Conservation (phyloP, 2,113 vertebrate species). For the Grammomys surdaster region DNA sequence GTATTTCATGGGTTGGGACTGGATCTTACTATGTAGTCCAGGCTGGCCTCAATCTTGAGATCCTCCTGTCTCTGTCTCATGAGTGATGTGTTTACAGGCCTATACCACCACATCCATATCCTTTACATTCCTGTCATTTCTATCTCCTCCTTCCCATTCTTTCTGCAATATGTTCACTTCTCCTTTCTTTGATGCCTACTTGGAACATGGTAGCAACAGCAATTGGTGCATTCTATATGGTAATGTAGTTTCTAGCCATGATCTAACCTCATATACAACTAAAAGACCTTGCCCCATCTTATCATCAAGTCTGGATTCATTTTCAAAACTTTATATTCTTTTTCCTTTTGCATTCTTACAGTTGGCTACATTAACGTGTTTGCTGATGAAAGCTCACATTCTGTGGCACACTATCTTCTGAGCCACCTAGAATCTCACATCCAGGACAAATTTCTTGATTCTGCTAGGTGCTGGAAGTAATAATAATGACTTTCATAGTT, state of each 20-base stretch:
- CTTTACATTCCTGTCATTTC: not conserved
- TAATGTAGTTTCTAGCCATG: not conserved
- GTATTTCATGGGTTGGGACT: not conserved
- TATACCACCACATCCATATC: not conserved
- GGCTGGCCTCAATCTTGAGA: not conserved
- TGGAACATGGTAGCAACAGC: not conserved
- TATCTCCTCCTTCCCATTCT: not conserved
- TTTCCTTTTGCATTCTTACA: not conserved
- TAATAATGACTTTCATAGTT: not conserved
- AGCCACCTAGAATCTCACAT: not conserved
- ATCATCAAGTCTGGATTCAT: not conserved
- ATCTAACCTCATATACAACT: not conserved
- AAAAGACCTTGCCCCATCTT: not conserved
- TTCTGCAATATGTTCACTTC: not conserved
- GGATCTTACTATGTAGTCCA: not conserved
- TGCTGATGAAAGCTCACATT: not conserved
- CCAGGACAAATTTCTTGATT: not conserved
- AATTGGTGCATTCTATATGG: not conserved
- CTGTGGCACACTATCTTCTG: not conserved
- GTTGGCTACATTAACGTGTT: not conserved
- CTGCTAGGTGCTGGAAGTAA: not conserved
- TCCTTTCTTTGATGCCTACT: not conserved
- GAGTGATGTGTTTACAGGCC: not conserved
- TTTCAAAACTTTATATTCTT: constrained; percentile 19
- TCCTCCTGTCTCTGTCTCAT: not conserved